Evolutionary conservation across 2,113 vertebrate species (phyloP).

Genomic region (Alligator mississippiensis): DNA sequence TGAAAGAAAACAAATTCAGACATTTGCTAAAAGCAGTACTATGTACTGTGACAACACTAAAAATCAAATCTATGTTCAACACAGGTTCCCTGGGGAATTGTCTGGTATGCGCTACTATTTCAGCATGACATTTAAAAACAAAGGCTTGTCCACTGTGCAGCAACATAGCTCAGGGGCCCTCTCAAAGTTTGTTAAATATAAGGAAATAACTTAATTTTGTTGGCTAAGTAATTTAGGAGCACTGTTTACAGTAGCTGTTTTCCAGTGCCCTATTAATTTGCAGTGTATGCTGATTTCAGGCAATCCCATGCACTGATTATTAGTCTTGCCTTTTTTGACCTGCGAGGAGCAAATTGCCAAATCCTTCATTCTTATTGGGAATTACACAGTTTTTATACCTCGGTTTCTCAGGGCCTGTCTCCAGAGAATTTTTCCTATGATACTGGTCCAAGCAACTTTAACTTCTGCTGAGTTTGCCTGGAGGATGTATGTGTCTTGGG

Average conservation of each 20-base stretch:
- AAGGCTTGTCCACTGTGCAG: neutral
- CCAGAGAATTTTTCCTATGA: constrained; percentile 88
- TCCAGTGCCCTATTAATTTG: neutral
- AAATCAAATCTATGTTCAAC: neutral
- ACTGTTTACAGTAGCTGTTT: neutral
- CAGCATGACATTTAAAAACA: neutral
- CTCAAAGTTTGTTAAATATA: neutral
- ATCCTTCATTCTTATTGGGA: neutral
- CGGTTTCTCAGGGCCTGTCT: constrained; percentile 86
- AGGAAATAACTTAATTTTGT: neutral
- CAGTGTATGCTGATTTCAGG: neutral
- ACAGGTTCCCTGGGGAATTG: neutral
- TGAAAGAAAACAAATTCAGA: neutral
- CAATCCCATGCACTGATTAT: neutral
- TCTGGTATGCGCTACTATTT: neutral
- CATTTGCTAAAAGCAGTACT: neutral
- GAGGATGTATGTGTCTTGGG: constrained; percentile 86
- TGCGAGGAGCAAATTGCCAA: neutral
- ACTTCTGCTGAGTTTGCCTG: constrained; percentile 83
- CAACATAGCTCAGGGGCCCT: neutral
- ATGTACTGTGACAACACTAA: neutral
- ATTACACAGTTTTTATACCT: constrained; percentile 67
- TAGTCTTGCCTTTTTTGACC: neutral
- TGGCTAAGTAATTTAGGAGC: neutral
- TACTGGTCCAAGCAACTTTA: constrained; percentile 83